These are phyloP conservation scores for Turritopsis rubra DNA, from an alignment of 30 jellyfish, hydroid and myxozoan species.

Conservation along the genomic window DNA sequence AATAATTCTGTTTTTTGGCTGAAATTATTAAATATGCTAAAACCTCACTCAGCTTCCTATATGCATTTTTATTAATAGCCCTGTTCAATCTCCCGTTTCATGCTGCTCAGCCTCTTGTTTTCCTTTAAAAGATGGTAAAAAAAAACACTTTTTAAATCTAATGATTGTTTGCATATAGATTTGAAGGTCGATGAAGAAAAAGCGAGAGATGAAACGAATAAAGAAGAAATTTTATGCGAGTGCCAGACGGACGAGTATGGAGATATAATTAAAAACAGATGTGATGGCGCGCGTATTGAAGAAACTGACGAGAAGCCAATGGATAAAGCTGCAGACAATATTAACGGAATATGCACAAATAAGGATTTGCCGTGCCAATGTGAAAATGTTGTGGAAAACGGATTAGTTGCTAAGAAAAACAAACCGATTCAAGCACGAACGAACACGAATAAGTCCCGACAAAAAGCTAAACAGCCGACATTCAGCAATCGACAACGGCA, in stretches of 20 bases:
- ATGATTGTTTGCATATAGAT: neutral
- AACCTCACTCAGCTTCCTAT: no score
- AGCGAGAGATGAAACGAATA: neutral
- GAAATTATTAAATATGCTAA: no score
- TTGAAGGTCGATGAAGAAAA: neutral
- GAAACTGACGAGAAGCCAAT: neutral
- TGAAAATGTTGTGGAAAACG: neutral
- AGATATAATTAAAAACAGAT: neutral
- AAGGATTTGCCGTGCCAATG: neutral
- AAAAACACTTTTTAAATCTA: no score
- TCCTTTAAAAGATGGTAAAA: no score
- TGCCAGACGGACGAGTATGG: neutral
- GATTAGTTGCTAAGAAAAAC: neutral
- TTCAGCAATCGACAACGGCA: constrained; percentile 56
- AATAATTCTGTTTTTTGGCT: no score
- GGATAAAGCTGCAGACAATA: neutral
- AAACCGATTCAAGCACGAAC: neutral
- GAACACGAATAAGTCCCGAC: neutral
- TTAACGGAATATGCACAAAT: neutral
- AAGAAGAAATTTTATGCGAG: neutral
- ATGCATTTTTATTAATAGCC: no score
- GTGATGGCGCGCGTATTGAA: neutral
- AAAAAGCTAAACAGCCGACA: neutral
- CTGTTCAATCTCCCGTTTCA: no score
- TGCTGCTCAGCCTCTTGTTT: no score